These are phyloP conservation scores for Cheilosia impressa DNA, from an alignment of 2,888 invertebrate species.

Conservation along the genomic window DNA sequence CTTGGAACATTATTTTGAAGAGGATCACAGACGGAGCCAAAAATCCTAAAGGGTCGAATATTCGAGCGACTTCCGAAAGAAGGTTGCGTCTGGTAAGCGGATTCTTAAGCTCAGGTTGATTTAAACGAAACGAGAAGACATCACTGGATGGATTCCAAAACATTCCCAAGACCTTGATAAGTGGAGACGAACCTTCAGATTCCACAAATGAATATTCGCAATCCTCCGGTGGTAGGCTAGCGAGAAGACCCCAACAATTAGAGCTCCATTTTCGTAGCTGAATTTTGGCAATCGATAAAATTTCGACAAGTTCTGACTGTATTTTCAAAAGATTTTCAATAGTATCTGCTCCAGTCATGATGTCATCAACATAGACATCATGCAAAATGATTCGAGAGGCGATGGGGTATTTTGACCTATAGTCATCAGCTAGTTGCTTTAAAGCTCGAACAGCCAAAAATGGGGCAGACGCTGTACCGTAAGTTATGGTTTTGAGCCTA, in stretches of 20 bases:
- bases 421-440: neutral
- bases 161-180: too few relatives aligned
- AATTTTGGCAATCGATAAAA: too few relatives aligned
- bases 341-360: conserved; percentile 39
- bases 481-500: neutral
- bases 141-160: too few relatives aligned
- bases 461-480: neutral
- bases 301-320: neutral
- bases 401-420: neutral
- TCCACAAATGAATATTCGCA: too few relatives aligned
- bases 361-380: conserved; percentile 68
- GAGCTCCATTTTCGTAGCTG: too few relatives aligned
- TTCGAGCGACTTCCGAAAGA: neutral
- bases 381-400: conserved; percentile 19
- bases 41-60: neutral
- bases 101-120: too few relatives aligned
- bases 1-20: conserved; percentile 8
- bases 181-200: too few relatives aligned
- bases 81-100: too few relatives aligned
- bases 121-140: too few relatives aligned
- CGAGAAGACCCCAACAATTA: too few relatives aligned
- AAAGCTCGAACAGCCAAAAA: neutral
- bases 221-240: too few relatives aligned
- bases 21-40: neutral
- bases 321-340: conserved; percentile 10